These are phyloP conservation scores for Telenomus remus DNA, from an alignment of 1,140 invertebrate species.

Conservation along the genomic window DNA sequence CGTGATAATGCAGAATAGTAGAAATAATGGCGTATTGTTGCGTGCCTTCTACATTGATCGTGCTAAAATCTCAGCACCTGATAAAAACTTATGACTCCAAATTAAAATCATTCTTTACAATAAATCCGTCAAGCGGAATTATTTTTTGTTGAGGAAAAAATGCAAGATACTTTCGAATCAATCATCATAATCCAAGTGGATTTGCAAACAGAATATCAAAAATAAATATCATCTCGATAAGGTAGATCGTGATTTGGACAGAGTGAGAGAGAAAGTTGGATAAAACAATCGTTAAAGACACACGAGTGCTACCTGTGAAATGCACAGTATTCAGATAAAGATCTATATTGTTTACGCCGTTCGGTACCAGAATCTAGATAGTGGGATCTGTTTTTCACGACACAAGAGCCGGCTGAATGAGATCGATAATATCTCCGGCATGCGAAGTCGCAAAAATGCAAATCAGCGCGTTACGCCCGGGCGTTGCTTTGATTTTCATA, in stretches of 20 bases:
- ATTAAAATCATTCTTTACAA: no score
- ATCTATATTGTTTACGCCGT: constrained; percentile 47
- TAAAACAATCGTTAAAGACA: constrained; percentile 23
- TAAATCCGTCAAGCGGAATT: no score
- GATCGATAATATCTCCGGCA: constrained; percentile 31
- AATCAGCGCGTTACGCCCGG: constrained; percentile 15
- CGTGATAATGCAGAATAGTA: constrained; percentile 38
- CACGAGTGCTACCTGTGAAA: constrained; percentile 28
- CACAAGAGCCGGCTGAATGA: constrained; percentile 22
- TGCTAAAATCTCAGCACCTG: not conserved
- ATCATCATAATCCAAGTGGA: no score
- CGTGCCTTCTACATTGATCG: constrained; percentile 12
- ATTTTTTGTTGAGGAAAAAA: no score
- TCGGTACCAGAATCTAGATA: constrained; percentile 6
- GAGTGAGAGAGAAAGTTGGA: constrained; percentile 28
- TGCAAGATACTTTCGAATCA: no score
- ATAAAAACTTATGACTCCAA: not conserved
- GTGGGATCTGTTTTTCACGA: constrained; percentile 25
- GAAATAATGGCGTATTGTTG: constrained; percentile 40
- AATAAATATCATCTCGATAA: no score
- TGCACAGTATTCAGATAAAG: constrained; percentile 19
- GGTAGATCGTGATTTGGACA: no score
- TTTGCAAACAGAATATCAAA: no score
- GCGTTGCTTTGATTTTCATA: constrained; percentile 17
- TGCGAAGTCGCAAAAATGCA: constrained; percentile 23